These are phyloP conservation scores for Phainopepla nitens DNA, from an alignment of 2,113 vertebrate species.

Conservation along the genomic window DNA sequence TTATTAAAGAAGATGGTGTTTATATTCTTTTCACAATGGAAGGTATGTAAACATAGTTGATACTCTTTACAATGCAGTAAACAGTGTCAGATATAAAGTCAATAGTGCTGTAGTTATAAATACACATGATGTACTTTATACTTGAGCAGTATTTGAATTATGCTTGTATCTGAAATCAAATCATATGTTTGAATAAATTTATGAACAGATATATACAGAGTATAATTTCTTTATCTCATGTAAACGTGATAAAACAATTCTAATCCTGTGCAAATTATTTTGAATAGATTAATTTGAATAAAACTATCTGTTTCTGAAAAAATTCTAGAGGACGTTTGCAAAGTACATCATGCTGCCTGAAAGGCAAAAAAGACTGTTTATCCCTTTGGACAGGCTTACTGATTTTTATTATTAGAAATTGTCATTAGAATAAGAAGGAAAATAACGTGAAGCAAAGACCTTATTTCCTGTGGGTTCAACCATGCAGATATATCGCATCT, in stretches of 20 bases:
- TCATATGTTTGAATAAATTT: neutral
- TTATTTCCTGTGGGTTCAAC: neutral
- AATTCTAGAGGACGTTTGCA: neutral
- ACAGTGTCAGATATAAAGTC: neutral
- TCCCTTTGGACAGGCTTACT: neutral
- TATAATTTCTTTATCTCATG: neutral
- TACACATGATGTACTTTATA: neutral
- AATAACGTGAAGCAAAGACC: neutral
- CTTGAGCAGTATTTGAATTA: neutral
- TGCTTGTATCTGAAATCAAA: neutral
- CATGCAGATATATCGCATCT: conserved; percentile 82
- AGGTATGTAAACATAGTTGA: conserved; percentile 65
- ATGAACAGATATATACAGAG: neutral
- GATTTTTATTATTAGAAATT: neutral
- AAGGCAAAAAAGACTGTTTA: neutral
- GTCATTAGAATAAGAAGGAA: neutral
- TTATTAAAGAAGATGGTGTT: conserved; percentile 80
- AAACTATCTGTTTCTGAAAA: neutral
- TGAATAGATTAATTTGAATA: neutral
- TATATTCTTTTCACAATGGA: conserved; percentile 82
- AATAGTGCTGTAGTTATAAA: neutral
- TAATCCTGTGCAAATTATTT: neutral
- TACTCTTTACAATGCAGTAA: neutral
- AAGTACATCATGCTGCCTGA: neutral
- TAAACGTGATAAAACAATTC: neutral